These are phyloP conservation scores for Nemotelus pantherinus DNA, from an alignment of 2,888 invertebrate genomes.

Conservation along the genomic window DNA sequence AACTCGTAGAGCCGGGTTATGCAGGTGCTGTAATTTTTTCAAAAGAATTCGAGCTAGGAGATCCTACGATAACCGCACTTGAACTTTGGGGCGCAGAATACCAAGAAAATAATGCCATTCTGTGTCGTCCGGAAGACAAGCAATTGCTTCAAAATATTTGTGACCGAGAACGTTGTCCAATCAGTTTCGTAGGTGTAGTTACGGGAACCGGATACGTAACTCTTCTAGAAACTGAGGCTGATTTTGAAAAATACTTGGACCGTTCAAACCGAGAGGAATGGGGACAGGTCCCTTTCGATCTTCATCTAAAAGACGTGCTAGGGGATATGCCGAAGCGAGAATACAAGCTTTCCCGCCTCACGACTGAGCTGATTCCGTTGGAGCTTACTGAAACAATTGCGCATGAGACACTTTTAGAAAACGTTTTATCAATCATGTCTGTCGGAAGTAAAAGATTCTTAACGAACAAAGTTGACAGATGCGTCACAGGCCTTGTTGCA, in stretches of 20 bases:
- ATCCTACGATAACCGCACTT: slow-evolving; percentile 90
- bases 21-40: slow-evolving; percentile 91
- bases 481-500: slow-evolving; percentile 93
- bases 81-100: slow-evolving; percentile 99
- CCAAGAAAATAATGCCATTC: slow-evolving; percentile 92
- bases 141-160: slow-evolving; percentile 77
- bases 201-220: slow-evolving; percentile 85
- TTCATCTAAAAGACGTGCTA: slow-evolving; percentile 88
- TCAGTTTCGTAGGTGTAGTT: slow-evolving; percentile 92
- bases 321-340: slow-evolving; percentile 85
- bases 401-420: slow-evolving; percentile 75
- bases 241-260: slow-evolving; percentile 65
- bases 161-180: slow-evolving; percentile 88
- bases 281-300: slow-evolving; percentile 80
- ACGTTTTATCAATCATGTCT: slow-evolving; percentile 87
- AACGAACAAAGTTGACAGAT: slow-evolving; percentile 95
- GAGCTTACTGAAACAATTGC: slow-evolving; percentile 68
- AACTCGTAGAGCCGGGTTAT: slow-evolving; percentile 86
- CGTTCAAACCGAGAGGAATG: slow-evolving; percentile 61
- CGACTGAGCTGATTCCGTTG: slow-evolving; percentile 67
- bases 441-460: slow-evolving; percentile 95
- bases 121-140: slow-evolving; percentile 77
- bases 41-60: slow-evolving; percentile 88
- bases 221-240: slow-evolving; percentile 70
- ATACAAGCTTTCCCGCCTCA: slow-evolving; percentile 64